Evolutionary conservation across 2,797 vertebrate species (phyloP), one percentile per base, ranked within the genome.

Genomic region (Gallirallus australis): DNA sequence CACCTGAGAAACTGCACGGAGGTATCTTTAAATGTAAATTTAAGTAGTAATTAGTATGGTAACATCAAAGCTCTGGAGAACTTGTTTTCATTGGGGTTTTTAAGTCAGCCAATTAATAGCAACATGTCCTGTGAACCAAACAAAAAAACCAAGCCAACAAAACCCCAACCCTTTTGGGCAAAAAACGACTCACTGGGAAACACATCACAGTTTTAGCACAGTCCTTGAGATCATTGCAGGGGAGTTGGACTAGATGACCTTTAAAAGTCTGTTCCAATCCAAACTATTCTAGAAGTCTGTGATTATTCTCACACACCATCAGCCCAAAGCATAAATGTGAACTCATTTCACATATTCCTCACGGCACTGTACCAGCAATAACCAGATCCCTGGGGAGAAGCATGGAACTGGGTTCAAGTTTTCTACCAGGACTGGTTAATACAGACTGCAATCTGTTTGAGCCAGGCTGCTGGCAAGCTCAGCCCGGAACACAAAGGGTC

Each of bases 11-110:
- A 52, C 54, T 40, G 64, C 78, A 83, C 42, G 24, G 66, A 94
- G 48, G 47, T 59, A 80, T 31, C 75, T 84, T 69, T 57, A 93
- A 72, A 45, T 66, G 68, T 80, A 89, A 90, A 80, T 89, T 85
- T 72, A 64, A 91, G 78, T 40, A 90, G 40, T 73, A 84, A 89
- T 89, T 87, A 92, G 78, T 57, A 71, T 1, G 24, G 53, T 79
- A 68, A 85, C 89, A 93, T 76, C 90, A 82, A 92, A 89, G 75
- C 81, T 87, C 81, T 71, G 60, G 45, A 95, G 76, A 83, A 89
- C 2, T 3, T 66, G 91, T 17, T 9, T 48, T 35, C 35, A 45
- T 45, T 45, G 42, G 42, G 42, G 18, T 45, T 45, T 69, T 76
- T 3, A 86, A 93, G 71, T 59, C 93, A 84, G 39, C 33, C 81